A percentile compares a stretch with the other conserved stretches of the same genome.
Evolutionary conservation across 1,140 invertebrate genomes (phyloP).

Genomic region (Temnothorax longispinosus): DNA sequence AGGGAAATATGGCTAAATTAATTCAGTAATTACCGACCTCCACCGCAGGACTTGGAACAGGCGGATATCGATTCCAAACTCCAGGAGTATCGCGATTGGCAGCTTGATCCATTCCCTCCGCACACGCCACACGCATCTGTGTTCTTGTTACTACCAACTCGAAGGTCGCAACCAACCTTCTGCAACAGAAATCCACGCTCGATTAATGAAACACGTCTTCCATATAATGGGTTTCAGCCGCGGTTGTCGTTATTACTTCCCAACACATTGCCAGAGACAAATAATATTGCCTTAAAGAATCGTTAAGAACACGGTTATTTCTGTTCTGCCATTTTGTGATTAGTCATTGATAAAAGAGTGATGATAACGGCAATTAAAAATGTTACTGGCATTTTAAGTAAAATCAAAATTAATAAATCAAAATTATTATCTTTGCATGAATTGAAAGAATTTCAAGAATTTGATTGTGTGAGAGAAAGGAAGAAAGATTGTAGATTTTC

Average conservation of each 20-base stretch:
- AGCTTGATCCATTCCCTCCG: slow-evolving; percentile 94
- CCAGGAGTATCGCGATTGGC: slow-evolving; percentile 94
- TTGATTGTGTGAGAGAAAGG: background rate
- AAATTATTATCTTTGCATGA: background rate
- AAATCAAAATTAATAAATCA: background rate
- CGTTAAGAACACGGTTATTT: background rate
- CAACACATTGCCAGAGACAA: slow-evolving; percentile 22
- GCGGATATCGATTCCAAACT: slow-evolving; percentile 91
- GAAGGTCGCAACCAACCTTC: slow-evolving; percentile 96
- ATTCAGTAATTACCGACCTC: slow-evolving; percentile 89
- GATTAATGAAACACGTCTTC: slow-evolving; percentile 66
- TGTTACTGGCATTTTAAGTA: background rate
- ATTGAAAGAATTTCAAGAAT: background rate
- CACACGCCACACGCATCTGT: slow-evolving; percentile 96
- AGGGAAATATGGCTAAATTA: slow-evolving; percentile 58
- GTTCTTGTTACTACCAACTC: slow-evolving; percentile 93
- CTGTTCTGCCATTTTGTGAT: background rate
- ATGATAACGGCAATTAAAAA: background rate
- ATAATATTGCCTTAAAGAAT: background rate
- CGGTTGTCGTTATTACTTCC: slow-evolving; percentile 31
- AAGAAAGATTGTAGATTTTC: background rate
- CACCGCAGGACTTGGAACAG: slow-evolving; percentile 96
- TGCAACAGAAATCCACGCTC: slow-evolving; percentile 85
- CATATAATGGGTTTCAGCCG: slow-evolving; percentile 26
- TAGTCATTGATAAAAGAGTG: background rate